phyloP scores from a whole-genome alignment of 2,888 invertebrate species.

The Geophilus truncorum region DNA sequence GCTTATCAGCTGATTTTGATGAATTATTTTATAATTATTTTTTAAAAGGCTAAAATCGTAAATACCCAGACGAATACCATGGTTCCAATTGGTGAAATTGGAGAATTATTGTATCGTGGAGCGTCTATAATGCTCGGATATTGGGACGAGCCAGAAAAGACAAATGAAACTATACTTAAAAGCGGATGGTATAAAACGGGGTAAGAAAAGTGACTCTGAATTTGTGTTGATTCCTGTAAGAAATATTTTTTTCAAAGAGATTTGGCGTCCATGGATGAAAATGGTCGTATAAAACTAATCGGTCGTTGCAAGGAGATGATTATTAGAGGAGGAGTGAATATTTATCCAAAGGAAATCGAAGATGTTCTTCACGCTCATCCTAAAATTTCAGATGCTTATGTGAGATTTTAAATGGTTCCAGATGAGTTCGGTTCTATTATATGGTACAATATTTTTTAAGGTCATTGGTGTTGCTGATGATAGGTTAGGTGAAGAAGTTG shows the following conservation, averaged over 20 bases:
- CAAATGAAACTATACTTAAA: background rate
- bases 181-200: conserved; percentile 32
- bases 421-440: too few species aligned
- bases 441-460: background rate
- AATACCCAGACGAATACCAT: background rate
- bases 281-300: conserved; percentile 52
- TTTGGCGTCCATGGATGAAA: conserved; percentile 51
- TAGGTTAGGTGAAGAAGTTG: conserved; percentile 1
- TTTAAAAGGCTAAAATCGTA: conserved; percentile 29
- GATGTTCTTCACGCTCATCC: conserved; percentile 52
- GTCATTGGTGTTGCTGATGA: background rate
- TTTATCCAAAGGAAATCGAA: conserved; percentile 55
- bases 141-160: conserved; percentile 29
- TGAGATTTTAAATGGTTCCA: background rate
- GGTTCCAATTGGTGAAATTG: conserved; percentile 29
- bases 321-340: conserved; percentile 55
- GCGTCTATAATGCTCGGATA: conserved; percentile 31
- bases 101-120: conserved; percentile 33
- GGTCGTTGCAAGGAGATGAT: conserved; percentile 55
- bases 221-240: too few species aligned
- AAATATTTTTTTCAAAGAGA: conserved; percentile 41
- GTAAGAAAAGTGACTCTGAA: too few species aligned
- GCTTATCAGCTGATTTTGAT: background rate
- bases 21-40: background rate
- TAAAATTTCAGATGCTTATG: conserved; percentile 51